Base-by-base conservation (phyloP, 1,140 invertebrate genomes). In the Anastrepha ludens region DNA sequence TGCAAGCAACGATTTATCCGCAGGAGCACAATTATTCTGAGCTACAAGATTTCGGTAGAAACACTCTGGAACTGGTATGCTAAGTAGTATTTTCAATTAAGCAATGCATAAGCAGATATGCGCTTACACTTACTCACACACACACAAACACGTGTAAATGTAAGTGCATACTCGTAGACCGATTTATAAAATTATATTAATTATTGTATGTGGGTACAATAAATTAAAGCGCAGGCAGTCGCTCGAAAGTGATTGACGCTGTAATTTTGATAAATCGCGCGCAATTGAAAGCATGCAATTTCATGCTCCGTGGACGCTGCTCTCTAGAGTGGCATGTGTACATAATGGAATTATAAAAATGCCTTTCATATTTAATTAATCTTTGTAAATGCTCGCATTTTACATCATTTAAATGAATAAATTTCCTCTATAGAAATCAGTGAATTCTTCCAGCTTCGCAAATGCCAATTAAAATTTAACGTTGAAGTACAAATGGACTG, bases 311-410 rank as follows among this genome's bases (percentile, higher is more conserved):
- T 29, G 29, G 29, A 29, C 29, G 11, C 50, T 8, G 50, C 50
- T 11, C 11, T 55, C 50, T 55, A 55, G 50, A 11, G 50, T 29
- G 41, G 3, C 39, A 17, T 39, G 29, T 15, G 41, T 7, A 0
- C 29, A 74, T 47, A 74, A 74, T n/a, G 67, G 39, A 81, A 81
- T 81, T 81, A 81, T 81, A 81, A 81, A 74, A 55, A 81, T 20
- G n/a, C 47, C 11, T 58, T 81, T 20, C 47, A 81, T 55, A 81
- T 81, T 81, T 81, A 81, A 81, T 81, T 81, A 81, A 81, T 81
- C 47, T 17, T 55, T 81, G 17, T 81, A 81, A 55, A 55, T 55
- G n/a, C 47, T 55, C 13, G 17, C 0, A 29, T 81, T 81, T 81
- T 62, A 17, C 20, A 20, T 20, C n/a, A 41, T 15, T 81, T 29